Percentiles rank a stretch among this genome's conserved stretches.
These are phyloP conservation scores for Beaufortia kweichowensis DNA, from an alignment of 2,113 vertebrate species.

Conservation along the genomic window DNA sequence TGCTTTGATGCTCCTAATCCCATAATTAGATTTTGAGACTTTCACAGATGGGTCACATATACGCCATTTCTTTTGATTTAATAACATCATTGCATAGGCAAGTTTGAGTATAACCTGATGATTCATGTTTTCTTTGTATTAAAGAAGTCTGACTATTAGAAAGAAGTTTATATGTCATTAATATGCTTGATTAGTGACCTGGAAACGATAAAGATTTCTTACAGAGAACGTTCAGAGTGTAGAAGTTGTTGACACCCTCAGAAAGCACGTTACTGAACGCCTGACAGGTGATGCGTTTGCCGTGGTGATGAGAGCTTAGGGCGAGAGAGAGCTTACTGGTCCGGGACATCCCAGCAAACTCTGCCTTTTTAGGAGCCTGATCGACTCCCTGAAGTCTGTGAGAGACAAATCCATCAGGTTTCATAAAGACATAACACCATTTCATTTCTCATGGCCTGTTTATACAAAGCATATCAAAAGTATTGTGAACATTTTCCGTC, in stretches of 20 bases:
- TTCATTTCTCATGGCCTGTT: neutral
- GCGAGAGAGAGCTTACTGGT: conserved; percentile 64
- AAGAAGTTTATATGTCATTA: too few relatives aligned
- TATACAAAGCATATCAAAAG: neutral
- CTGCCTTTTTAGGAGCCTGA: conserved; percentile 53
- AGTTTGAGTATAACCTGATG: neutral
- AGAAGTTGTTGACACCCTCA: conserved; percentile 72
- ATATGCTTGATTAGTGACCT: too few relatives aligned
- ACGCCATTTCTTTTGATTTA: too few relatives aligned
- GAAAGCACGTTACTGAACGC: conserved; percentile 67
- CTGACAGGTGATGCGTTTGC: conserved; percentile 73
- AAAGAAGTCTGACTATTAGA: too few relatives aligned
- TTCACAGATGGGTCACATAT: too few relatives aligned
- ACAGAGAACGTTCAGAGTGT: conserved; percentile 75
- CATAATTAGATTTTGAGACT: too few relatives aligned
- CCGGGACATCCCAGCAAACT: conserved; percentile 70
- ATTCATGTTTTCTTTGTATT: neutral
- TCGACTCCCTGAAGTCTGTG: conserved; percentile 65
- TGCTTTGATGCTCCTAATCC: too few relatives aligned
- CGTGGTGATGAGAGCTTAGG: conserved; percentile 69
- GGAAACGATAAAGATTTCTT: too few relatives aligned
- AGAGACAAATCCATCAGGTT: neutral
- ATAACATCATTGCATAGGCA: too few relatives aligned
- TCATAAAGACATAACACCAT: neutral
- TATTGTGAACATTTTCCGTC: neutral